These are phyloP conservation scores for Nesoenas mayeri DNA, from an alignment of 2,113 vertebrate genomes.

Conservation along the genomic window DNA sequence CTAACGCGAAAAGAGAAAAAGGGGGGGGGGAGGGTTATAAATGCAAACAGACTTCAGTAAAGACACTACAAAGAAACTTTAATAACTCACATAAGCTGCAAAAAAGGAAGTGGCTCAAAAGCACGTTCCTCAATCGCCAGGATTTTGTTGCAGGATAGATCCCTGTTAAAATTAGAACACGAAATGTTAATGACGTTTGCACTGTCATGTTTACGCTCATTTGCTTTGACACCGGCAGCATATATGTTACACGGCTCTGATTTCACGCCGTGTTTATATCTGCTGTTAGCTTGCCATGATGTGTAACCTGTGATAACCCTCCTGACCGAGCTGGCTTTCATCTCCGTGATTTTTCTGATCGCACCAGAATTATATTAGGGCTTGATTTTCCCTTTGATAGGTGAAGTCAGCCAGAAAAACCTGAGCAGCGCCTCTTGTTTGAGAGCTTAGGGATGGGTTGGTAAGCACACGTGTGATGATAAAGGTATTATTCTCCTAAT, in stretches of 20 bases:
- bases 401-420: not conserved
- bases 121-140: constrained; percentile 8
- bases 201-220: not conserved
- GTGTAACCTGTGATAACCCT: not conserved
- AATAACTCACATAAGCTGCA: constrained; percentile 58
- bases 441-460: not conserved
- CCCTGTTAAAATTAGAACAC: constrained; percentile 43
- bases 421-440: not conserved
- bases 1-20: not conserved
- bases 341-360: not conserved
- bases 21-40: not conserved
- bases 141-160: constrained; percentile 67
- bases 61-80: not conserved
- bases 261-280: not conserved
- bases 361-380: not conserved
- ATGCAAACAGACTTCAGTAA: not conserved
- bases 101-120: constrained; percentile 61
- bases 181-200: not conserved
- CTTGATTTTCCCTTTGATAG: not conserved
- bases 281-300: not conserved
- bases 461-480: not conserved
- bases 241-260: not conserved
- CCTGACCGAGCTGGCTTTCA: not conserved
- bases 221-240: not conserved
- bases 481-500: not conserved